A percentile compares a stretch with the other conserved stretches of the same genome.
These are phyloP conservation scores for Trichonephila inaurata DNA, from an alignment of 1,140 invertebrate species.

Conservation along the genomic window DNA sequence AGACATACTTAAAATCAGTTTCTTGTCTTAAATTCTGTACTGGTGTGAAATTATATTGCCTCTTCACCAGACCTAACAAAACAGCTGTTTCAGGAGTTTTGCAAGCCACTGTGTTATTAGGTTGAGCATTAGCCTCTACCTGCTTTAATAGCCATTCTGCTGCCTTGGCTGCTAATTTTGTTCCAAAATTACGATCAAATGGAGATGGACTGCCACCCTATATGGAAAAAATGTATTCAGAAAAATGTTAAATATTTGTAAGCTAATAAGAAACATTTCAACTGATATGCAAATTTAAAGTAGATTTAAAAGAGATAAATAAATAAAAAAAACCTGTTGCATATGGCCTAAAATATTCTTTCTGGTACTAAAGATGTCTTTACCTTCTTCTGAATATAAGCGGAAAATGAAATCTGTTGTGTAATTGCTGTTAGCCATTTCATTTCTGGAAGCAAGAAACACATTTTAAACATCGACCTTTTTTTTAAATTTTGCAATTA, in stretches of 20 bases:
- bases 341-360: conserved; percentile 97
- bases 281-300: too few species aligned
- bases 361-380: conserved; percentile 94
- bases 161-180: conserved; percentile 97
- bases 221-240: background rate
- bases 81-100: conserved; percentile 86
- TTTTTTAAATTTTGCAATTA: too few species aligned
- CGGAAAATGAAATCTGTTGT: conserved; percentile 97
- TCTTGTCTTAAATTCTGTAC: conserved; percentile 90
- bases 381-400: conserved; percentile 97
- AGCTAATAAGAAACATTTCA: too few species aligned
- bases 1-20: conserved; percentile 94
- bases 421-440: conserved; percentile 97
- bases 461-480: background rate
- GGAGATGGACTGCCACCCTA: conserved; percentile 95
- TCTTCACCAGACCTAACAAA: conserved; percentile 91
- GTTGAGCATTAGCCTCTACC: background rate
- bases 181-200: conserved; percentile 98
- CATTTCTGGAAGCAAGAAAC: conserved; percentile 85
- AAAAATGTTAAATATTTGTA: too few species aligned
- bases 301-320: background rate
- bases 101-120: conserved; percentile 23
- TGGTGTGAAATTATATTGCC: conserved; percentile 94
- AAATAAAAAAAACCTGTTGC: conserved; percentile 83
- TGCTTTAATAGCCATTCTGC: conserved; percentile 90